phyloP scores from a whole-genome alignment of 2,888 invertebrate genomes.

The Mycalesis mineus region DNA sequence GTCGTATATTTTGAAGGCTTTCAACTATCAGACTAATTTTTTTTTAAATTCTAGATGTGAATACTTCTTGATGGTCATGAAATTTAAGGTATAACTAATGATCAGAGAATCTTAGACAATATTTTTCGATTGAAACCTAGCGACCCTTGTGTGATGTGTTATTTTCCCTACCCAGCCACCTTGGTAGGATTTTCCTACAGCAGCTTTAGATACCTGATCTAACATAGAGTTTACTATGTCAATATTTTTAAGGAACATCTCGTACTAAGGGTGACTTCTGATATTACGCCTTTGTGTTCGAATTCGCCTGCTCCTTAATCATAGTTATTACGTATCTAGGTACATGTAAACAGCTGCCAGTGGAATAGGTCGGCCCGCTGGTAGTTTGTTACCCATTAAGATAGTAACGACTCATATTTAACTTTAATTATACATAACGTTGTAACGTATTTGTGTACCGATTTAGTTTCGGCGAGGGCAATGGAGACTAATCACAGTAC shows the following conservation, averaged over 20 bases:
- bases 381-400: slow-evolving; percentile 27
- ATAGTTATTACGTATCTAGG: slow-evolving; percentile 57
- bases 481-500: neutral
- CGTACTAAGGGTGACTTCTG: slow-evolving; percentile 26
- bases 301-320: slow-evolving; percentile 61
- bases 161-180: too few species aligned
- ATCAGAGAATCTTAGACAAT: too few species aligned
- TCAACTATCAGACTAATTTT: too few species aligned
- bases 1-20: too few species aligned
- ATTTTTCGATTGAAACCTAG: too few species aligned
- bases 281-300: slow-evolving; percentile 71
- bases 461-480: neutral
- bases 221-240: neutral
- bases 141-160: too few species aligned
- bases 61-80: too few species aligned
- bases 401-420: slow-evolving; percentile 19
- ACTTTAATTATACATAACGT: slow-evolving; percentile 15
- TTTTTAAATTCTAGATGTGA: too few species aligned
- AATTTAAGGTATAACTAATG: too few species aligned
- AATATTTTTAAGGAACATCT: neutral
- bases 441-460: neutral
- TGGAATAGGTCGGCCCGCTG: slow-evolving; percentile 32
- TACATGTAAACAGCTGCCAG: slow-evolving; percentile 38
- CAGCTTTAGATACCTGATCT: too few species aligned
- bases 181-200: too few species aligned